phyloP scores from a whole-genome alignment of 2,888 invertebrate genomes.

The Desoria tigrina region DNA sequence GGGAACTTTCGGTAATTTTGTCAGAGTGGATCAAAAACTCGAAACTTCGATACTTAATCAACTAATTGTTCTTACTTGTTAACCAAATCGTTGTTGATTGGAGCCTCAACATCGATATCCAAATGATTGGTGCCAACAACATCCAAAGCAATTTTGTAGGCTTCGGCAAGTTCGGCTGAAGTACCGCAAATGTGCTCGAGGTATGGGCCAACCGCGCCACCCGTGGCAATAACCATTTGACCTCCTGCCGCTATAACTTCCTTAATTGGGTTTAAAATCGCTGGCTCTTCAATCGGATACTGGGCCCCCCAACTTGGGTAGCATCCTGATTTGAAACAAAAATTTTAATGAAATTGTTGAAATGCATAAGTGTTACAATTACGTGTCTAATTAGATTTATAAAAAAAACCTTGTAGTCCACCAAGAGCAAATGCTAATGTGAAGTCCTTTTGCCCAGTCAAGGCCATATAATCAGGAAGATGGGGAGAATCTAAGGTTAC shows the following conservation, averaged over 20 bases:
- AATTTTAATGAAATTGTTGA: too few species aligned
- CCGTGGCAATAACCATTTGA: constrained; percentile 48
- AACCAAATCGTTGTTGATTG: constrained; percentile 44
- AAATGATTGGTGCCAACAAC: constrained; percentile 43
- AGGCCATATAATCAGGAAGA: constrained; percentile 36
- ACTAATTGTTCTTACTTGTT: too few species aligned
- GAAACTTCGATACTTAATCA: too few species aligned
- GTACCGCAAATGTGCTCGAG: constrained; percentile 45
- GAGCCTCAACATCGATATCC: constrained; percentile 50
- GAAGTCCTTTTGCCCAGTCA: constrained; percentile 46
- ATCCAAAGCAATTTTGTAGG: constrained; percentile 44
- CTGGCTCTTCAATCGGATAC: constrained; percentile 39
- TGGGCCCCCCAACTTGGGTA: constrained; percentile 50
- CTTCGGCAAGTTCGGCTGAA: constrained; percentile 30
- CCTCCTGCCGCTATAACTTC: constrained; percentile 44
- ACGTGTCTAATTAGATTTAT: too few species aligned
- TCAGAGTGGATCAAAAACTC: too few species aligned
- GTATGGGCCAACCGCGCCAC: constrained; percentile 49
- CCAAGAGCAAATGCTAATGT: constrained; percentile 50
- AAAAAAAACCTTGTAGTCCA: constrained; percentile 7
- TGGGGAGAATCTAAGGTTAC: constrained; percentile 32
- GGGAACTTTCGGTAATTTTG: too few species aligned
- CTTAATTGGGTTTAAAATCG: constrained; percentile 41
- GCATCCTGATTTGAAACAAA: too few species aligned
- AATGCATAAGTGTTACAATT: too few species aligned